phyloP scores from a whole-genome alignment of 1,140 invertebrate genomes.

The Psilanteris sp. region DNA sequence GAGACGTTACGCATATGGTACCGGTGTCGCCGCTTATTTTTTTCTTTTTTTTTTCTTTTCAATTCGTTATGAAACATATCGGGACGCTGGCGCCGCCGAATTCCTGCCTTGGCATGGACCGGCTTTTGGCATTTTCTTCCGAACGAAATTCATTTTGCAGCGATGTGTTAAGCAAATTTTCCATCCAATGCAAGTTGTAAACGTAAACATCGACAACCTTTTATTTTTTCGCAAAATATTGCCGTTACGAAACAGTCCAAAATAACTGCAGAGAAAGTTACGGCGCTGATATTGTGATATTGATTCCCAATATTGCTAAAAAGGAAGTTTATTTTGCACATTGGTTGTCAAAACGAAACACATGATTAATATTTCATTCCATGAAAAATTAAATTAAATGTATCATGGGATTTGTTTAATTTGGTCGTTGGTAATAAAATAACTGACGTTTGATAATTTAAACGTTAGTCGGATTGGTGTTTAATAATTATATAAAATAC shows the following conservation, averaged over 20 bases:
- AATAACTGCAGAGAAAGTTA: conserved; percentile 64
- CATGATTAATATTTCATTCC: conserved; percentile 6
- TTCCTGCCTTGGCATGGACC: no score
- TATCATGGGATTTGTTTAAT: no score
- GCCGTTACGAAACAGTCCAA: conserved; percentile 38
- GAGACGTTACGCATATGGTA: conserved; percentile 56
- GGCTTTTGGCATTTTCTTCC: conserved; percentile 54
- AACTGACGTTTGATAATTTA: no score
- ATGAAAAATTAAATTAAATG: no score
- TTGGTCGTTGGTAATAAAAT: no score
- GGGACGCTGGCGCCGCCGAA: conserved; percentile 53
- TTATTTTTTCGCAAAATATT: conserved; percentile 10
- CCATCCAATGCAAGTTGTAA: background rate
- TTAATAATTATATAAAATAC: no score
- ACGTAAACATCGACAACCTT: background rate
- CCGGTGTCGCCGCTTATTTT: conserved; percentile 49
- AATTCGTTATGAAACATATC: conserved; percentile 47
- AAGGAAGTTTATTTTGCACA: conserved; percentile 54
- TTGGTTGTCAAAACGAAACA: conserved; percentile 45
- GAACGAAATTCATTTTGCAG: conserved; percentile 9
- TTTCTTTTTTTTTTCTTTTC: conserved; percentile 55
- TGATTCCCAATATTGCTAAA: conserved; percentile 50
- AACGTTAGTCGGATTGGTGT: no score
- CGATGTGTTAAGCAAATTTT: conserved; percentile 10
- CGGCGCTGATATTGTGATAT: conserved; percentile 27